phyloP scores from a whole-genome alignment of 2,888 invertebrate species.

The Xestia xanthographa region DNA sequence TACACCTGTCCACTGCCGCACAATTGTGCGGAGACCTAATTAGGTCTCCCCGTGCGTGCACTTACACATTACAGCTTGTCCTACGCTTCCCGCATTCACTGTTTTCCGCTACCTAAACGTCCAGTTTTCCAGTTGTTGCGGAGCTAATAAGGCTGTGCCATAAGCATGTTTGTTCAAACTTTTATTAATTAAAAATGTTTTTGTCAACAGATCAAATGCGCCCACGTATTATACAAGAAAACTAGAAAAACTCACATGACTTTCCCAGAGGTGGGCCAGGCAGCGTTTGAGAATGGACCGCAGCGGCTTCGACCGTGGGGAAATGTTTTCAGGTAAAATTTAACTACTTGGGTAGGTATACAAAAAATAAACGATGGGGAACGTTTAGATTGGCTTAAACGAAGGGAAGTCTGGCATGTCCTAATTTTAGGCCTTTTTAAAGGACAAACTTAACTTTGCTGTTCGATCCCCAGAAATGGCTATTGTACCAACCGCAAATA shows the following conservation, averaged over 20 bases:
- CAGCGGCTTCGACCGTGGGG: conserved; percentile 92
- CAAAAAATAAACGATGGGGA: neutral
- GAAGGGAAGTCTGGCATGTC: neutral
- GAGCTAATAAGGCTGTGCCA: neutral
- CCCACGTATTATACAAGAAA: conserved; percentile 94
- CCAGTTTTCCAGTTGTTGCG: neutral
- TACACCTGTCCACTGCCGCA: neutral
- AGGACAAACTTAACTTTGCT: no score
- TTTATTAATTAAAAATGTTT: neutral
- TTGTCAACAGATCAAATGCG: conserved; percentile 93
- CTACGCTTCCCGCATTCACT: neutral
- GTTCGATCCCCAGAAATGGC: no score
- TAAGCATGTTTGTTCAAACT: conserved; percentile 1
- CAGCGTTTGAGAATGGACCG: conserved; percentile 95
- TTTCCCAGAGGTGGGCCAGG: conserved; percentile 96
- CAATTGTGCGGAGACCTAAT: no score
- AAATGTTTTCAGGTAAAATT: conserved; percentile 89
- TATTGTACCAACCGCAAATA: no score
- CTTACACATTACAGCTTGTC: neutral
- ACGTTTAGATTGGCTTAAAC: neutral
- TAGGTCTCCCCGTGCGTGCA: neutral
- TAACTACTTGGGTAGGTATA: neutral
- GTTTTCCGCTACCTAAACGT: neutral
- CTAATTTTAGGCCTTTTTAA: no score
- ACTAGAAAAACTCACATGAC: conserved; percentile 94